Evolutionary conservation across 2,113 vertebrate genomes (phyloP).

Genomic region (Anarrhichthys ocellatus): DNA sequence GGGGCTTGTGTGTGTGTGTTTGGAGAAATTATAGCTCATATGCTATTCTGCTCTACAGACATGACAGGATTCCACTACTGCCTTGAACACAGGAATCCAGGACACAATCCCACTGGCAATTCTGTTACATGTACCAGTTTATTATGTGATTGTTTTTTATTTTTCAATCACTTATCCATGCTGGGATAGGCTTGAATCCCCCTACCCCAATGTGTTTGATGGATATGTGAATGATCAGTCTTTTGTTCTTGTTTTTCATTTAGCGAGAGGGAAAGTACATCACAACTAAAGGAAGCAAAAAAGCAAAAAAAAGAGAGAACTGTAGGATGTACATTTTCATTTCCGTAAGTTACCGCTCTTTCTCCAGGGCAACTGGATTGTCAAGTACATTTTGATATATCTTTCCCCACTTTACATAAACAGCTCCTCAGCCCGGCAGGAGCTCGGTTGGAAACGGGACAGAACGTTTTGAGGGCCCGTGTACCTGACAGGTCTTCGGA

Average conservation of each 20-base stretch:
- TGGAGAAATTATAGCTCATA: conserved; percentile 27
- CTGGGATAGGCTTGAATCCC: background rate
- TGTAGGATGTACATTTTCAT: background rate
- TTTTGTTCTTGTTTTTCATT: background rate
- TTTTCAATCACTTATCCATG: background rate
- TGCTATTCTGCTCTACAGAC: conserved; percentile 7
- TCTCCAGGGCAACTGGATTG: background rate
- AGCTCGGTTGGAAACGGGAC: conserved; percentile 5
- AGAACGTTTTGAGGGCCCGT: background rate
- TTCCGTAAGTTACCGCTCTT: background rate
- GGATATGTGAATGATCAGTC: background rate
- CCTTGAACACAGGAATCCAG: conserved; percentile 6
- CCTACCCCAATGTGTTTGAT: background rate
- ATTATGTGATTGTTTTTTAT: background rate
- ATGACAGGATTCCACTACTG: conserved; percentile 30
- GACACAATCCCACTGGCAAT: background rate
- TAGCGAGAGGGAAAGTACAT: background rate
- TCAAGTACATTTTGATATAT: background rate
- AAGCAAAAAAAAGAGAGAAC: background rate
- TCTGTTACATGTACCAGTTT: background rate
- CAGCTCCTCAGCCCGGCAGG: background rate
- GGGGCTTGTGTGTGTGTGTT: conserved; percentile 9
- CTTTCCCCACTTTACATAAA: background rate
- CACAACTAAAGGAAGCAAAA: background rate
- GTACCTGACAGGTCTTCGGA: conserved; percentile 50